Evolutionary conservation across 35 echinoderm and acorn worm genomes (phyloP), one percentile per base, ranked within the genome.

Genomic region (Diadema setosum): DNA sequence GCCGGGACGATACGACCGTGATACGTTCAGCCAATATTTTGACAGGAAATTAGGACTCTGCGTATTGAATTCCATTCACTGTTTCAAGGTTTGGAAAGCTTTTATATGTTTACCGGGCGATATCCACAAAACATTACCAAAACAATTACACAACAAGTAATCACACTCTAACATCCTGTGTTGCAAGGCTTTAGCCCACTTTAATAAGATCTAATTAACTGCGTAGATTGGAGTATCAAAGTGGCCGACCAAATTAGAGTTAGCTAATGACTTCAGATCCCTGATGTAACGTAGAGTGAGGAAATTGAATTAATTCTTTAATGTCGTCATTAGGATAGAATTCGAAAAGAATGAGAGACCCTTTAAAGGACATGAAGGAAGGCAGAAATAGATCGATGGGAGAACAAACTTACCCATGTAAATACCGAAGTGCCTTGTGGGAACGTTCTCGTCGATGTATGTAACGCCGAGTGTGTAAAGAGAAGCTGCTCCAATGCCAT

Each of bases 361-460:
- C n/a, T 52, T n/a, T 52, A 18, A 20, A 67, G 63, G 11, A 20
- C 12, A 20, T 23, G 63, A 31, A 67, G 0, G 69, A 11, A 7
- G 33, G 2, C 14, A 17, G 14, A 1, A 78, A 2, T 11, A n/a
- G 9, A 52, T 52, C n/a, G 9, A 52, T 52, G 9, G 48, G 9
- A 52, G 23, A 76, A 76, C 70, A 6, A 3, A 41, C 89, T 91
- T 61, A 99, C 92, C 96, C 49, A 99, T 99, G 39, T 95, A 99
- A 14, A 92, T 52, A 5, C 83, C 85, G 40, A 90, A 86, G 33
- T 91, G 81, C 84, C 91, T 94, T 48, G 89, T 58, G 44, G 86
- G 45, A 16, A 94, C 96, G 81, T 99, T 99, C 76, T 99, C 96
- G 63, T 99, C 96, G 26, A 99, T 92, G 83, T 94, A 99, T 5